Percentiles rank a stretch among this genome's conserved stretches.
Conservation (phyloP, 2,113 vertebrate genomes). For the Cavia porcellus region DNA sequence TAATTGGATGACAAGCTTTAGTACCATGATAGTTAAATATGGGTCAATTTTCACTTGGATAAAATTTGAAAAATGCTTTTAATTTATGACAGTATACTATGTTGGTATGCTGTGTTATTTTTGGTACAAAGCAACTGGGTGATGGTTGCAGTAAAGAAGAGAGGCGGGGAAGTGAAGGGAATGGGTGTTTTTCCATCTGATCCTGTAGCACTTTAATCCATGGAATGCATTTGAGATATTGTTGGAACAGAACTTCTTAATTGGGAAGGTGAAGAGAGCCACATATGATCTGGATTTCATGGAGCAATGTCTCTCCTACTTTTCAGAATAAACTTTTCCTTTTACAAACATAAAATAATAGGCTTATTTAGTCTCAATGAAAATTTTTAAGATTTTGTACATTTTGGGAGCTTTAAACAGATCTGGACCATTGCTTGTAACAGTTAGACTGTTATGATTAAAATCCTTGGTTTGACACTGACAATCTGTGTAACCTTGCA, state of each 20-base stretch:
- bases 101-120: not conserved
- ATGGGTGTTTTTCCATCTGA: fast-evolving
- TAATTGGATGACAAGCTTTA: not conserved
- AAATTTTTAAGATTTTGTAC: not conserved
- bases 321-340: not conserved
- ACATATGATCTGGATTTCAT: not conserved
- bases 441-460: not conserved
- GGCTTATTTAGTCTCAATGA: not conserved
- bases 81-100: not conserved
- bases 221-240: not conserved
- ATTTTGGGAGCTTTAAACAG: not conserved
- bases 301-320: not conserved
- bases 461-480: not conserved
- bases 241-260: not conserved
- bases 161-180: not conserved
- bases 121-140: not conserved
- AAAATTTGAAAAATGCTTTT: not conserved
- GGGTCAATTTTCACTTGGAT: not conserved
- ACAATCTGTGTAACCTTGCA: not conserved
- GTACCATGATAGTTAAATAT: not conserved
- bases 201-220: too few relatives aligned
- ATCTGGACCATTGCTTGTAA: not conserved
- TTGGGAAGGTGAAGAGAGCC: not conserved
- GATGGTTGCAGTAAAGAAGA: not conserved
- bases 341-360: not conserved